Evolutionary conservation across 2,797 vertebrate species (phyloP).

Genomic region (Malurus splendens): DNA sequence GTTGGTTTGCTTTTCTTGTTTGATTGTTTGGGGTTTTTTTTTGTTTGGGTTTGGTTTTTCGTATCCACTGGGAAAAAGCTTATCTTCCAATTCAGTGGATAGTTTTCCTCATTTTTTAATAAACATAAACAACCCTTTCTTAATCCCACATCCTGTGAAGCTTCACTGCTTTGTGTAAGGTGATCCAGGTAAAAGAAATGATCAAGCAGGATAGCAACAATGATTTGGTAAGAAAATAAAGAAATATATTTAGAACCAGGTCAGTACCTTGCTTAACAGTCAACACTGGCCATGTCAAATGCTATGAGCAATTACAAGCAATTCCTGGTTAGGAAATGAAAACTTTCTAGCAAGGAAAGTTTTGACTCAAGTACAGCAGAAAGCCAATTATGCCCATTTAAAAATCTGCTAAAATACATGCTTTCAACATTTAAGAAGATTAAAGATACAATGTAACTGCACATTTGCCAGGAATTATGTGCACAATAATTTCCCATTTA

Average conservation of each 20-base stretch:
- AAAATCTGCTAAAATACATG: not conserved
- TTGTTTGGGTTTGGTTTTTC: not conserved
- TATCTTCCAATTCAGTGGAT: not conserved
- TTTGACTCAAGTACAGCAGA: not conserved
- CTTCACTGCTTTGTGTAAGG: not conserved
- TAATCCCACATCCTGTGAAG: not conserved
- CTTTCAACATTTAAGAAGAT: not conserved
- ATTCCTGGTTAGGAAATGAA: not conserved
- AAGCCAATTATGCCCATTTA: not conserved
- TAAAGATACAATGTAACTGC: not conserved
- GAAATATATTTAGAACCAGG: not conserved
- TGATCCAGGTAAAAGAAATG: not conserved
- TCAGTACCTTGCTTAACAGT: not conserved
- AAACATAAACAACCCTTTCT: not conserved
- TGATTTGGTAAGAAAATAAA: not conserved
- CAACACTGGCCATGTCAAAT: not conserved
- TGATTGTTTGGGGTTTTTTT: not conserved
- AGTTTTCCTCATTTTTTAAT: not conserved
- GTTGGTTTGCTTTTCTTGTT: not conserved
- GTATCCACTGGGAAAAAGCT: not conserved
- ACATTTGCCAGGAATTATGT: accelerated
- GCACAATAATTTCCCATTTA: not conserved
- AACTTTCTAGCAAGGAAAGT: not conserved
- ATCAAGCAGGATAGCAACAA: accelerated
- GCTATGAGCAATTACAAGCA: not conserved